A percentile compares a stretch with the other conserved stretches of the same genome.
Conservation (phyloP, 2,797 vertebrate species). For the Callimico goeldii region DNA sequence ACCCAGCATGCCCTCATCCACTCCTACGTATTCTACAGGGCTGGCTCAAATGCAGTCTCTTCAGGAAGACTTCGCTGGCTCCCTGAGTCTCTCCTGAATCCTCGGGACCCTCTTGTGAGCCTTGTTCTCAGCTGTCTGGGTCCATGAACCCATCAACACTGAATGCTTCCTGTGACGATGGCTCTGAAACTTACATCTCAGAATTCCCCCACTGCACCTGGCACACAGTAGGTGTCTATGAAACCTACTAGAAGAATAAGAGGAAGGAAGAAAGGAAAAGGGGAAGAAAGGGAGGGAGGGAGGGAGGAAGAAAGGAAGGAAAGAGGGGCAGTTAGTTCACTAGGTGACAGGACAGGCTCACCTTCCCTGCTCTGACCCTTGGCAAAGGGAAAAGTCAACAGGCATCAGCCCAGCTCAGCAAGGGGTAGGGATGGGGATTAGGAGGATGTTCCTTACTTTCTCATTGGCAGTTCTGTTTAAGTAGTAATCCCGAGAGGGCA, state of each 20-base stretch:
- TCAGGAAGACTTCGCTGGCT: neutral
- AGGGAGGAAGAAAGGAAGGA: neutral
- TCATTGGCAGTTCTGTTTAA: conserved; percentile 96
- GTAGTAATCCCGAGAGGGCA: conserved; percentile 98
- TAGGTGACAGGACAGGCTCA: neutral
- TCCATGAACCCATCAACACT: neutral
- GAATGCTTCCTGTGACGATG: neutral
- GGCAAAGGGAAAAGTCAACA: neutral
- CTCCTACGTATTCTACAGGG: neutral
- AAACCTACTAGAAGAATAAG: neutral
- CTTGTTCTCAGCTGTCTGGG: neutral
- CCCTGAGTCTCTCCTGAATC: neutral
- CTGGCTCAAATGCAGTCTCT: neutral
- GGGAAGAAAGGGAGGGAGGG: neutral
- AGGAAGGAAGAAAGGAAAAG: neutral
- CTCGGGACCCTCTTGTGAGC: neutral
- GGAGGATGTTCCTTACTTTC: conserved; percentile 87
- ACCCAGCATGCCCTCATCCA: neutral
- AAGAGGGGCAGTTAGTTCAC: neutral
- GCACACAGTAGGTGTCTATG: neutral
- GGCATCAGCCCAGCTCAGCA: neutral
- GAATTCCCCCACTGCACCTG: neutral
- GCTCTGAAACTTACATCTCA: neutral
- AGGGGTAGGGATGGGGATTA: neutral
- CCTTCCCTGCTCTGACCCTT: neutral